phyloP scores from a whole-genome alignment of 2,113 vertebrate species.

The Corvus moneduloides region DNA sequence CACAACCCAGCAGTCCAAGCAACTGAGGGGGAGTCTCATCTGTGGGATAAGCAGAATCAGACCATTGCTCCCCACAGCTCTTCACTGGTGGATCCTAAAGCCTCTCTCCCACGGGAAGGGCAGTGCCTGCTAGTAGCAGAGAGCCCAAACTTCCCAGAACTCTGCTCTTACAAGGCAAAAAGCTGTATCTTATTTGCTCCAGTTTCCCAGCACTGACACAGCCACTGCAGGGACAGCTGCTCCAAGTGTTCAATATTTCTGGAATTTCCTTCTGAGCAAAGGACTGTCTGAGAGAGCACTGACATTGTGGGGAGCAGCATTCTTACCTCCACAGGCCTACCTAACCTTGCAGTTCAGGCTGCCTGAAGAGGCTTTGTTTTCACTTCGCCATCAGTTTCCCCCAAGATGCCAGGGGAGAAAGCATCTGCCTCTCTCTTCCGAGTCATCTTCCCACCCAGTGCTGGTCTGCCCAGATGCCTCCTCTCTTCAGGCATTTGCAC shows the following conservation, averaged over 20 bases:
- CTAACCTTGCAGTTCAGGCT: background rate
- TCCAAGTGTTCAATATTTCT: background rate
- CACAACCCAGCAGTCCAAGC: background rate
- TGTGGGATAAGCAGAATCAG: background rate
- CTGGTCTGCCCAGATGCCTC: background rate
- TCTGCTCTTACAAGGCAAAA: background rate
- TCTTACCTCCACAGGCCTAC: background rate
- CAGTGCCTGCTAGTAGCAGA: background rate
- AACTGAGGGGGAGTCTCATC: background rate
- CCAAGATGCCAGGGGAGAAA: background rate
- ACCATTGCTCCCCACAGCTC: background rate
- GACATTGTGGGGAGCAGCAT: background rate
- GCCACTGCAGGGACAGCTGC: background rate
- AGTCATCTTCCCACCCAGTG: background rate
- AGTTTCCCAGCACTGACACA: background rate
- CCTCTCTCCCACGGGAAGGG: background rate
- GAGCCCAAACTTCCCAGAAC: background rate
- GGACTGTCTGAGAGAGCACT: background rate
- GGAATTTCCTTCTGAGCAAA: background rate
- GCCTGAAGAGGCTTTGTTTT: background rate
- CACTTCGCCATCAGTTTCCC: background rate
- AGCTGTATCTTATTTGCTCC: background rate
- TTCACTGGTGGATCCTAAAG: background rate
- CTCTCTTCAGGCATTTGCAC: background rate
- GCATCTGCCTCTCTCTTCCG: background rate